Percentiles rank a stretch among this genome's conserved stretches.
phyloP scores from a whole-genome alignment of 1,140 invertebrate species.

The Heliconius hewitsoni region DNA sequence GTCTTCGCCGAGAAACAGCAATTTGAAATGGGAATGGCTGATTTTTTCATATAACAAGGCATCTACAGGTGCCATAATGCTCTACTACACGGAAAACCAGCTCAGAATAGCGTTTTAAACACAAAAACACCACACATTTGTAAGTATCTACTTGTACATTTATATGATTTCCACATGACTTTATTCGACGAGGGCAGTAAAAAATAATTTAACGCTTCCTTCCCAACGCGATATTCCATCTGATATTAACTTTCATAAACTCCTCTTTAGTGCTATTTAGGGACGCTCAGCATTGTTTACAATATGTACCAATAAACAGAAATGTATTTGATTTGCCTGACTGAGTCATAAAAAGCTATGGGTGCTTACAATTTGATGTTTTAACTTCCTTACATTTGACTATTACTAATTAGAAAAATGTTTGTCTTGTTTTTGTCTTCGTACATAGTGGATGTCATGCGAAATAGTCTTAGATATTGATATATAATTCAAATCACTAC shows the following conservation, averaged over 20 bases:
- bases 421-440: too few species aligned
- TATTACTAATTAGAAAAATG: not conserved
- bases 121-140: conserved; percentile 35
- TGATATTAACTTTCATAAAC: conserved; percentile 17
- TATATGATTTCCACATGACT: conserved; percentile 28
- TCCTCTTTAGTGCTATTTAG: conserved; percentile 21
- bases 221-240: conserved; percentile 11
- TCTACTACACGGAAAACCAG: conserved; percentile 43
- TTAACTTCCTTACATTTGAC: not conserved
- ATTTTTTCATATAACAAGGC: conserved; percentile 59
- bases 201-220: conserved; percentile 4
- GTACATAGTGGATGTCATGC: too few species aligned
- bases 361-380: not conserved
- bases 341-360: conserved; percentile 6
- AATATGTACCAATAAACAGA: conserved; percentile 23
- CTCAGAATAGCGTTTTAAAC: conserved; percentile 50
- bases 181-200: not conserved
- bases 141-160: conserved; percentile 34
- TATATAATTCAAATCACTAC: too few species aligned
- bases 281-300: conserved; percentile 21
- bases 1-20: conserved; percentile 47
- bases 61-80: conserved; percentile 46
- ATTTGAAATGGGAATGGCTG: conserved; percentile 54
- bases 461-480: too few species aligned
- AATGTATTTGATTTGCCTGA: conserved; percentile 7